Conservation (phyloP, 1,140 invertebrate genomes). For the Lasaia peninsularis region DNA sequence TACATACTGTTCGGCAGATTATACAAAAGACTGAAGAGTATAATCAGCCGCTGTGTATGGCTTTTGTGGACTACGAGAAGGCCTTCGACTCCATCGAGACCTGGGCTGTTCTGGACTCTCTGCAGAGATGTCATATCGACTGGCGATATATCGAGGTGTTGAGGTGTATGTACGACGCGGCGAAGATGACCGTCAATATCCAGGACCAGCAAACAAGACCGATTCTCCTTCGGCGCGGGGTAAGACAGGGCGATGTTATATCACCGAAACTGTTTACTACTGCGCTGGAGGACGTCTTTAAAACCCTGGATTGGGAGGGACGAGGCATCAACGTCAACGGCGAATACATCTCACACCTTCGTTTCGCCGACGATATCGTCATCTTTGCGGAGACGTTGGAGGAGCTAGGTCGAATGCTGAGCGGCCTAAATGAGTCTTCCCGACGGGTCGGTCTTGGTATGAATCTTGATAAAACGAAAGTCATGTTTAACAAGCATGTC, state of each 20-base stretch:
- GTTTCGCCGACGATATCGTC: constrained; percentile 27
- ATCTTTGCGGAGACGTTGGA: constrained; percentile 17
- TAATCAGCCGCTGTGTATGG: no score
- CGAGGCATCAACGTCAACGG: constrained; percentile 18
- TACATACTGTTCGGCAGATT: no score
- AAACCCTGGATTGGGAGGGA: constrained; percentile 17
- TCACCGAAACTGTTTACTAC: constrained; percentile 21
- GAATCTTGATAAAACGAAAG: constrained; percentile 21
- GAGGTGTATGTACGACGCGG: constrained; percentile 5
- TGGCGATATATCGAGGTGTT: constrained; percentile 1
- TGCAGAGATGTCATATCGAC: neutral
- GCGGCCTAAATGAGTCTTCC: constrained; percentile 11
- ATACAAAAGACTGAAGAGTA: no score
- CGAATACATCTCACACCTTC: constrained; percentile 20
- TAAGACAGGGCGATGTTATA: constrained; percentile 16
- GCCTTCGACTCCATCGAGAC: no score
- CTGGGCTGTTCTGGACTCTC: no score
- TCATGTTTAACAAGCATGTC: constrained; percentile 19
- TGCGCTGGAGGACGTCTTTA: constrained; percentile 16
- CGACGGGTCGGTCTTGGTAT: constrained; percentile 14
- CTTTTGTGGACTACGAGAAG: no score
- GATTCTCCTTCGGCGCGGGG: neutral
- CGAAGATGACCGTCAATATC: constrained; percentile 12
- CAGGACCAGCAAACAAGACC: neutral
- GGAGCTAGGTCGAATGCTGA: constrained; percentile 18